Conservation (phyloP, 2,113 vertebrate genomes). For the Pedionomus torquatus region DNA sequence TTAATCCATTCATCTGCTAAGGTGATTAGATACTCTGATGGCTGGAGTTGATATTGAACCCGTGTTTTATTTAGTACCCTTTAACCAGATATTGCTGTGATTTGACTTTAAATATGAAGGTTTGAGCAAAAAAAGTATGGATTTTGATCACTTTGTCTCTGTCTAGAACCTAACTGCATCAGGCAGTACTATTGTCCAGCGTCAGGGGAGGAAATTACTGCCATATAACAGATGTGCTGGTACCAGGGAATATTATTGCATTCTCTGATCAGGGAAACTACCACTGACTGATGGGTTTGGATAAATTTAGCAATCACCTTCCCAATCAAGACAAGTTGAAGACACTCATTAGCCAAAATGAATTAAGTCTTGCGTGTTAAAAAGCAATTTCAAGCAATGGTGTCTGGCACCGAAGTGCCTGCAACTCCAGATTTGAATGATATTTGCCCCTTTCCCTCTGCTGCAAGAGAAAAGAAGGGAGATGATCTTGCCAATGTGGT, state of each 20-base stretch:
- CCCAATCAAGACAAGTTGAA: background rate
- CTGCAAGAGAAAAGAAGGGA: background rate
- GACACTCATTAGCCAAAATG: background rate
- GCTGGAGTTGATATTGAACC: background rate
- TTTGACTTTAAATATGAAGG: background rate
- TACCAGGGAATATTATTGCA: background rate
- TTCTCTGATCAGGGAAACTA: background rate
- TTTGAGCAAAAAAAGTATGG: background rate
- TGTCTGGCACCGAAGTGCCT: background rate
- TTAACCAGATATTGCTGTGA: background rate
- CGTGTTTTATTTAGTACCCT: background rate
- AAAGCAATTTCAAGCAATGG: background rate
- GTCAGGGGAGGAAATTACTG: background rate
- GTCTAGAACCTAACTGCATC: background rate
- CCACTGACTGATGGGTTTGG: background rate
- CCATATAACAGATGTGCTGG: background rate
- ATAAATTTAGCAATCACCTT: background rate
- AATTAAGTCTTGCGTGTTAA: background rate
- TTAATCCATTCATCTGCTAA: slow-evolving; percentile 55
- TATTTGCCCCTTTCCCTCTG: background rate
- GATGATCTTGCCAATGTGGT: background rate
- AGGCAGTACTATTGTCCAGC: background rate
- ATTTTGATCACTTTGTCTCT: background rate
- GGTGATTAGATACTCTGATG: slow-evolving; percentile 15
- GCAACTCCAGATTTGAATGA: background rate